Conservation (phyloP, 1,140 invertebrate species). For the Anthonomus grandis region DNA sequence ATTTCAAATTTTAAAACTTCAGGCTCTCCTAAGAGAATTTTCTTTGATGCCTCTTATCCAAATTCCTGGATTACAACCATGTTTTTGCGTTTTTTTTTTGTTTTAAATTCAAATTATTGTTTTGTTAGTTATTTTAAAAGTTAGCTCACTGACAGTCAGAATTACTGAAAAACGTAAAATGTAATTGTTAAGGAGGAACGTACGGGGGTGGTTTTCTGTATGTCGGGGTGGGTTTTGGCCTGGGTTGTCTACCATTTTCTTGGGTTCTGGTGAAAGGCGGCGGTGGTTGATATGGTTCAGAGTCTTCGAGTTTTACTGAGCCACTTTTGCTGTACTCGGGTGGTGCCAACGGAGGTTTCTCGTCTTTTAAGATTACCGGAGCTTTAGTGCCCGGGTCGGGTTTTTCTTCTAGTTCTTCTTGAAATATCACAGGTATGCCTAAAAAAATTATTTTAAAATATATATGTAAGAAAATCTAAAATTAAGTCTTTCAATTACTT, state of each 20-base stretch:
- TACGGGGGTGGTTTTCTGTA: constrained; percentile 90
- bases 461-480: too few species aligned
- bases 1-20: too few species aligned
- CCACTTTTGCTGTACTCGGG: constrained; percentile 67
- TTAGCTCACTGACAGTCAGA: constrained; percentile 25
- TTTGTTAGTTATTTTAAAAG: too few species aligned
- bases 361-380: constrained; percentile 88
- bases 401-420: constrained; percentile 90
- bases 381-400: constrained; percentile 76
- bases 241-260: constrained; percentile 61
- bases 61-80: too few species aligned
- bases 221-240: constrained; percentile 77
- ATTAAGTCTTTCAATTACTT: too few species aligned
- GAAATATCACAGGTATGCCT: constrained; percentile 91
- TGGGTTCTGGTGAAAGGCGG: constrained; percentile 59
- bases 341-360: constrained; percentile 82
- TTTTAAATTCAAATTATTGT: too few species aligned
- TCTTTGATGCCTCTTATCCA: too few species aligned
- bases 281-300: constrained; percentile 59
- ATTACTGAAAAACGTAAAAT: constrained; percentile 44
- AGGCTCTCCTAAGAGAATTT: too few species aligned
- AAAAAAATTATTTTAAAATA: constrained; percentile 4
- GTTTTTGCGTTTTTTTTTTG: too few species aligned
- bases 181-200: constrained; percentile 77
- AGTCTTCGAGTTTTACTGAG: constrained; percentile 51